Percentiles rank a stretch among this genome's conserved stretches.
Evolutionary conservation across 1,140 invertebrate species (phyloP).

Genomic region (Eciton burchellii): DNA sequence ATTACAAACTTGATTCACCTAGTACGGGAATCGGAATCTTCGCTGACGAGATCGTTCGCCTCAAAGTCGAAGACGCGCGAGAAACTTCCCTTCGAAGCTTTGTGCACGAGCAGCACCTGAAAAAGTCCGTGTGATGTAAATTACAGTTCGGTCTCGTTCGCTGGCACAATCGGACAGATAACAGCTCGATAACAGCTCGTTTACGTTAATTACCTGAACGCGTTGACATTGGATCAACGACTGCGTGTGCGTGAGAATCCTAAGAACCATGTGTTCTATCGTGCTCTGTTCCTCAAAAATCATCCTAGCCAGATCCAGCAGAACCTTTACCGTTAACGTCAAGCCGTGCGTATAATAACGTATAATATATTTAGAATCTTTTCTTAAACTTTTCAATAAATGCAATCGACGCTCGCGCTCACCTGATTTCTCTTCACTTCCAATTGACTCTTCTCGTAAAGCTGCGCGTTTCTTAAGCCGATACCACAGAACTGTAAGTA

Average conservation of each 20-base stretch:
- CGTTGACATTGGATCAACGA: conserved; percentile 97
- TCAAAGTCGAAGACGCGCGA: conserved; percentile 97
- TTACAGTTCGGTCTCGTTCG: neutral
- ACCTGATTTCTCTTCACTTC: conserved; percentile 98
- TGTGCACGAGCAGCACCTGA: conserved; percentile 94
- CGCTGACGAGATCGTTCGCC: conserved; percentile 91
- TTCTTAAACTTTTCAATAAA: neutral
- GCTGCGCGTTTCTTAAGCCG: conserved; percentile 96
- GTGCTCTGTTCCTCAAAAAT: conserved; percentile 99
- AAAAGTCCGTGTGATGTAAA: conserved; percentile 49
- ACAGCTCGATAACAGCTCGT: neutral
- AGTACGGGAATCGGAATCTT: conserved; percentile 91
- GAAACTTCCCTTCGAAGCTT: conserved; percentile 95
- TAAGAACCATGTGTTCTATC: conserved; percentile 97
- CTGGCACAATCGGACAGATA: neutral
- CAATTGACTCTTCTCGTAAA: conserved; percentile 96
- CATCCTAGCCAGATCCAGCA: conserved; percentile 97
- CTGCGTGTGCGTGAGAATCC: conserved; percentile 97
- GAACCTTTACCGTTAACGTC: conserved; percentile 87
- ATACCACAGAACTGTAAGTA: conserved; percentile 99
- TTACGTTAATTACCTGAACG: conserved; percentile 89
- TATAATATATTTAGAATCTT: too few species aligned
- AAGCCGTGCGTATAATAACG: too few species aligned
- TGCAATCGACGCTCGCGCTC: conserved; percentile 49
- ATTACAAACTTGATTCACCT: conserved; percentile 86